Conservation (phyloP, 1,140 invertebrate genomes). For the Nasonia vitripennis region DNA sequence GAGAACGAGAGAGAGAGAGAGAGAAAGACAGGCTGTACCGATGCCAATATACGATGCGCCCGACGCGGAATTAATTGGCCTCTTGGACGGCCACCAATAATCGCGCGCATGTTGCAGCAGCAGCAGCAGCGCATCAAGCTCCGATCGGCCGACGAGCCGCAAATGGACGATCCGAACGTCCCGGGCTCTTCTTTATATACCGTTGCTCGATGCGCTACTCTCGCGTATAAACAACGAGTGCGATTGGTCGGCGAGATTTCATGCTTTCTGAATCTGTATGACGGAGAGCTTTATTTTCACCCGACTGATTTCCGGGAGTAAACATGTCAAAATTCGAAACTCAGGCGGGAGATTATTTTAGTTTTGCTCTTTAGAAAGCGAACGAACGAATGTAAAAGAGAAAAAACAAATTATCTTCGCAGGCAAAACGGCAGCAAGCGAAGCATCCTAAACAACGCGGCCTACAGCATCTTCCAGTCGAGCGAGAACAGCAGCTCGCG, state of each 20-base stretch:
- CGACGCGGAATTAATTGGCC: slow-evolving; percentile 70
- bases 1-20: background rate
- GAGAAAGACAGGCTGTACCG: slow-evolving; percentile 62
- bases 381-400: too few species aligned
- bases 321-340: too few species aligned
- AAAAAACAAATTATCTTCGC: background rate
- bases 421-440: slow-evolving; percentile 51
- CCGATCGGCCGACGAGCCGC: background rate
- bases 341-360: too few species aligned
- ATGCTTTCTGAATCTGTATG: too few species aligned
- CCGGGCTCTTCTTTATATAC: background rate
- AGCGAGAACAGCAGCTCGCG: slow-evolving; percentile 57
- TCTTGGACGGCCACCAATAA: slow-evolving; percentile 68
- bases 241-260: background rate
- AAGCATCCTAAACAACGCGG: slow-evolving; percentile 62
- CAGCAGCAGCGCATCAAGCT: background rate
- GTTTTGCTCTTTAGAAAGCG: too few species aligned
- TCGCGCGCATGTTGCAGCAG: background rate
- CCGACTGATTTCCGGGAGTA: too few species aligned
- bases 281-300: too few species aligned
- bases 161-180: background rate
- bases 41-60: slow-evolving; percentile 65
- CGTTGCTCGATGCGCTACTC: background rate
- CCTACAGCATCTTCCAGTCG: slow-evolving; percentile 55
- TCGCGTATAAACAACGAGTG: background rate